A percentile compares a stretch with the other conserved stretches of the same genome.
These are phyloP conservation scores for Menidia beryllina DNA, from an alignment of 2,113 vertebrate genomes.

Conservation along the genomic window DNA sequence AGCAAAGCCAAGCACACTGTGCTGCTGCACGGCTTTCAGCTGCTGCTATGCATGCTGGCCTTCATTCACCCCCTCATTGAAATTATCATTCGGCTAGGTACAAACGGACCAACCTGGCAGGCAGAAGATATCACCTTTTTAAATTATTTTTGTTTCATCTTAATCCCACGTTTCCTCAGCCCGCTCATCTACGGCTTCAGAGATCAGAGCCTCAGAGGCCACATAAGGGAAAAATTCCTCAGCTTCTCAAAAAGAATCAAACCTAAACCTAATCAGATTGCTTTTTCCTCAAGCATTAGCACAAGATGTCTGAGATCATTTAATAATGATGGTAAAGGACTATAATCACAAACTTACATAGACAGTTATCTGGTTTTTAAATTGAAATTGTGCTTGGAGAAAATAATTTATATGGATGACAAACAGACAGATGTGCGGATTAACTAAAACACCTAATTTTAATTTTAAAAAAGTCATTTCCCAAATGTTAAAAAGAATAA, in stretches of 20 bases:
- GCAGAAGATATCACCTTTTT: constrained; percentile 66
- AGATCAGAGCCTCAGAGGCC: constrained; percentile 69
- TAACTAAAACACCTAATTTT: neutral
- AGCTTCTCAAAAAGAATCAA: constrained; percentile 39
- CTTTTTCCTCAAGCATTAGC: neutral
- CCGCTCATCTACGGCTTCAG: constrained; percentile 81
- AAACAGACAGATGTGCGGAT: neutral
- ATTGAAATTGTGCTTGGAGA: neutral
- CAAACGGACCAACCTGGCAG: constrained; percentile 41
- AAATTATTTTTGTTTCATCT: constrained; percentile 75
- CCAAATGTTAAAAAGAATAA: neutral
- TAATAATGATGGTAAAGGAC: neutral
- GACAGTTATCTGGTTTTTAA: neutral
- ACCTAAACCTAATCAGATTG: neutral
- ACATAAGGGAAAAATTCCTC: constrained; percentile 54
- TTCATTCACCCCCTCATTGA: constrained; percentile 74
- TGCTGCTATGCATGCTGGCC: constrained; percentile 76
- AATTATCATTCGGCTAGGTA: constrained; percentile 12
- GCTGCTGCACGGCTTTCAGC: too few species aligned
- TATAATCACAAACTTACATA: rapidly evolving
- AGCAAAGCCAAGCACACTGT: too few species aligned
- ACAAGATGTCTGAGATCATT: neutral
- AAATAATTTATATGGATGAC: neutral
- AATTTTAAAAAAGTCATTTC: neutral
- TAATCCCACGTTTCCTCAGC: constrained; percentile 79